Percentiles rank a stretch among this genome's conserved stretches.
Conservation (phyloP, 2,113 vertebrate species). For the Pangasianodon gigas region DNA sequence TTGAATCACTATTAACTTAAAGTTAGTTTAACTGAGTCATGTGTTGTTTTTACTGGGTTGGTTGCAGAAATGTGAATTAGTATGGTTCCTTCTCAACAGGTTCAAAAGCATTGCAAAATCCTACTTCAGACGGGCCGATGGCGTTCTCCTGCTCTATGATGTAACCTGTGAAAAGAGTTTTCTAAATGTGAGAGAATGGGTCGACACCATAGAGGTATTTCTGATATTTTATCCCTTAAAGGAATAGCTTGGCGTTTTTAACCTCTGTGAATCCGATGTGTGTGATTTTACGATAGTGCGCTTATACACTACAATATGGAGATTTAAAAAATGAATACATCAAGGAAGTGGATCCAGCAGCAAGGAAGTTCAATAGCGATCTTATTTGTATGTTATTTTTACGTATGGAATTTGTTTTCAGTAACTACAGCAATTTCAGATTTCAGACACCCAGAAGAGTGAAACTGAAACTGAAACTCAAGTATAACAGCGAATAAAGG, state of each 20-base stretch:
- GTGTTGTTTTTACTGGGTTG: not conserved
- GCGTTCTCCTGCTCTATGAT: constrained; percentile 90
- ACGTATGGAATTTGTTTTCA: no score
- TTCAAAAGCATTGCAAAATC: constrained; percentile 97
- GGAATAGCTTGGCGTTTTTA: not conserved
- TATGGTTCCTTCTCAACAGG: constrained; percentile 63
- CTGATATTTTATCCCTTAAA: not conserved
- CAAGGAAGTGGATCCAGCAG: not conserved
- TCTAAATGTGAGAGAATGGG: constrained; percentile 91
- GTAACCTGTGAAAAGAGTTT: constrained; percentile 92
- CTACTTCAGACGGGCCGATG: constrained; percentile 93
- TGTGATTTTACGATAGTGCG: no score
- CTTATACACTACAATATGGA: not conserved
- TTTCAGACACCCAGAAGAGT: not conserved
- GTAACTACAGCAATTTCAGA: not conserved
- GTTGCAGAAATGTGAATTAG: not conserved
- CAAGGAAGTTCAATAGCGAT: not conserved
- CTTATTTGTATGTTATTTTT: not conserved
- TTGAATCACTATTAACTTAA: not conserved
- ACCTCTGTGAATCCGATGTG: no score
- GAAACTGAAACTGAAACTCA: not conserved
- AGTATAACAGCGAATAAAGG: no score
- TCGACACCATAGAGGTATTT: constrained; percentile 91
- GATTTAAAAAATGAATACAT: not conserved
- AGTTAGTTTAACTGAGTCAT: not conserved